Conservation (phyloP, 2,888 invertebrate species). For the Harmothoe impar region DNA sequence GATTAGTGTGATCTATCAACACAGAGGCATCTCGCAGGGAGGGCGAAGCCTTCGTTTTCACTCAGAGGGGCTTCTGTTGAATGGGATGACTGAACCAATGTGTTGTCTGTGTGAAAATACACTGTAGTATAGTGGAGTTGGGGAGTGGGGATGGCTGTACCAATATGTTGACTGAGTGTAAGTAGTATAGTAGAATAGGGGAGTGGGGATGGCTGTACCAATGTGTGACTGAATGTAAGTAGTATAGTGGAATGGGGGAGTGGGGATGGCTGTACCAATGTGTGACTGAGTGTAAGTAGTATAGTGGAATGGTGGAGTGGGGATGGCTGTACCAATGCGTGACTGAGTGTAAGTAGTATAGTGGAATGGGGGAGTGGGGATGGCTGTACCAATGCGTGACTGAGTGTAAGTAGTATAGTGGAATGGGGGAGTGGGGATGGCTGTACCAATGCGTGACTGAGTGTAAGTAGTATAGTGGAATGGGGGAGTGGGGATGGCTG, state of each 20-base stretch:
- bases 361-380: slow-evolving; percentile 19
- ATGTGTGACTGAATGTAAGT: background rate
- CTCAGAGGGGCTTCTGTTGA: too few species aligned
- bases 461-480: background rate
- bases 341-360: background rate
- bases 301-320: background rate
- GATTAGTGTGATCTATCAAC: slow-evolving; percentile 49
- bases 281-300: background rate
- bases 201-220: background rate
- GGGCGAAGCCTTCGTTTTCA: background rate
- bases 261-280: background rate
- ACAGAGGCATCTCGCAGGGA: background rate
- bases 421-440: background rate
- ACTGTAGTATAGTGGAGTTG: background rate
- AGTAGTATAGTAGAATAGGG: background rate
- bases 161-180: background rate
- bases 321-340: background rate
- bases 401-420: background rate
- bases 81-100: too few species aligned
- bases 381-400: background rate
- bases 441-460: background rate
- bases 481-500: background rate
- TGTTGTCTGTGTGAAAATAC: background rate
- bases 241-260: slow-evolving; percentile 1
- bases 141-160: background rate